Base-by-base conservation (phyloP, 2,888 invertebrate species). In the Temnothorax rugatulus region DNA sequence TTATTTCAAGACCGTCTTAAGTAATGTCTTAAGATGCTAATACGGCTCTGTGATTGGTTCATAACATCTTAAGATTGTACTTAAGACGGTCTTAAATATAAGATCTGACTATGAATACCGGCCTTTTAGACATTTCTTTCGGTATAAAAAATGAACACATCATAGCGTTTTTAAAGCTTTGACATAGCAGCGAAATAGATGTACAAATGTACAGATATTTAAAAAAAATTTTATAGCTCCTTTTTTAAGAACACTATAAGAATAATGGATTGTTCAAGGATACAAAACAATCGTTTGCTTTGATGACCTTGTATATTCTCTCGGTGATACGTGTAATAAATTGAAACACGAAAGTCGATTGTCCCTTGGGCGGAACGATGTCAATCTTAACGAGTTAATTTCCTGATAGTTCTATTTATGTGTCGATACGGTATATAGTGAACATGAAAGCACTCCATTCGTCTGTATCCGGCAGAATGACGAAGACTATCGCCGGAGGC, bases 401-500 rank as follows among this genome's bases (percentile, higher is more conserved):
- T 77, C 44, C 25, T 38, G 34, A 75, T 47, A 18, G 38, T 4
- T 3, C n/a, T 44, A 69, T 54, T 29, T 29, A 18, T 29, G 50
- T 66, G 29, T 44, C 44, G 57, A 59, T 47, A 71, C 13, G 18
- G 18, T 4, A 29, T 4, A 29, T 50, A 76, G 50, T 52, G n/a
- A 52, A 66, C 13, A 18, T 18, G 66, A 41, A 18, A 73, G 38
- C 59, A 8, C 7, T 64, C 18, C 25, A 38, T 59, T 34, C 38
- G 34, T 25, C 25, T 18, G 25, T 50, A 18, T 13, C 8, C 47
- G 15, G 59, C 44, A 18, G 34, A 73, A 25, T 29, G 25, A 57
- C 44, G n/a, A 25, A 61, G 34, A 38, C n/a, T 69, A 61, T 82
- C 21, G 61, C 81, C 59, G 50, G 59, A 68, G 68, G 73, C 34